phyloP scores from a whole-genome alignment of 2,113 vertebrate genomes.

The Panthera tigris region DNA sequence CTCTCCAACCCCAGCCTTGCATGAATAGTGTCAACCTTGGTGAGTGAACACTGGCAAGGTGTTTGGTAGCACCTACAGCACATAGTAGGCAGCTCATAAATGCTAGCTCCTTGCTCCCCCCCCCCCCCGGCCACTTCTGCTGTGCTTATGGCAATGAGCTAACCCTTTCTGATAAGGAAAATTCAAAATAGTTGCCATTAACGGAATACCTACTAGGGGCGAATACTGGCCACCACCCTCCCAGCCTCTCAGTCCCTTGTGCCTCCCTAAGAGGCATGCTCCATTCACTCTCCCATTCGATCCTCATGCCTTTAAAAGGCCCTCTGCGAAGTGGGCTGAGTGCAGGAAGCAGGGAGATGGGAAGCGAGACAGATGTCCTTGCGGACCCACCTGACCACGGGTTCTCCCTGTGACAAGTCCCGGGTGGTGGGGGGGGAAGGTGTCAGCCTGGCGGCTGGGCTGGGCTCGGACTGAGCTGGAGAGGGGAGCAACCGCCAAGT shows the following conservation, averaged over 20 bases:
- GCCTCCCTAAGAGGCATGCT: neutral
- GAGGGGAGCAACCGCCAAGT: neutral
- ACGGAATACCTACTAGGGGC: neutral
- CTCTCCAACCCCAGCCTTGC: neutral
- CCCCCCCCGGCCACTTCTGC: neutral
- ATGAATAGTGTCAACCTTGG: neutral
- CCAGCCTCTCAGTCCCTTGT: neutral
- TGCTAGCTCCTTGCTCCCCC: neutral
- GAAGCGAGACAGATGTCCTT: constrained; percentile 36
- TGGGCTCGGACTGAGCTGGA: neutral
- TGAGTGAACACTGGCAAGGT: neutral
- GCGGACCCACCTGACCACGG: neutral
- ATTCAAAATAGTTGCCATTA: neutral
- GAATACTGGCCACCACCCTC: neutral
- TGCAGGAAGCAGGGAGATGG: neutral
- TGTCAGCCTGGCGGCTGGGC: neutral
- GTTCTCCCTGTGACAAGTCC: constrained; percentile 46
- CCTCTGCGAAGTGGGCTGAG: neutral
- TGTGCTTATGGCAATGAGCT: neutral
- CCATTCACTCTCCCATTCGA: neutral
- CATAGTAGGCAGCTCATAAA: neutral
- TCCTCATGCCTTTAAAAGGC: neutral
- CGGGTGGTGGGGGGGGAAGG: neutral
- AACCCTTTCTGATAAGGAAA: constrained; percentile 8
- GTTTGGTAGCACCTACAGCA: neutral